Percentiles rank a stretch among this genome's conserved stretches.
Evolutionary conservation across 2,113 vertebrate genomes (phyloP).

Genomic region (Smithornis capensis): DNA sequence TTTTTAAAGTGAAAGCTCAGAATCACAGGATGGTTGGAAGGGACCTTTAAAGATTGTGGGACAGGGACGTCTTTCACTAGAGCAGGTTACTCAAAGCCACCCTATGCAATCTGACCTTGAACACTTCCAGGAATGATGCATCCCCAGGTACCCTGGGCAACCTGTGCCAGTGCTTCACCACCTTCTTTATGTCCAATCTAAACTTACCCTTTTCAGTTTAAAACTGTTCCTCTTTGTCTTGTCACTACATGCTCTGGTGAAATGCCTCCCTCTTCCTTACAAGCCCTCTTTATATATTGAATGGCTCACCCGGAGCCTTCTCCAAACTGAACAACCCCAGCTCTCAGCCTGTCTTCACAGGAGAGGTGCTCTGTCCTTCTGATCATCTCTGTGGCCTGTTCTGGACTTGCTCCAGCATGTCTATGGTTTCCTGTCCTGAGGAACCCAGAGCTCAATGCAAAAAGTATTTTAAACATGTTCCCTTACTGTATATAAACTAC

Average conservation of each 20-base stretch:
- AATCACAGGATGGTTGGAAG: background rate
- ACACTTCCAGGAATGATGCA: background rate
- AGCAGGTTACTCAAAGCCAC: background rate
- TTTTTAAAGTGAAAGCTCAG: background rate
- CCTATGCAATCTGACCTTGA: background rate
- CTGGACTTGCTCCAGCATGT: background rate
- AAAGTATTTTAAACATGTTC: background rate
- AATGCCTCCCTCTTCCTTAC: accelerated
- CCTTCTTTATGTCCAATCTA: background rate
- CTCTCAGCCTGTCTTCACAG: background rate
- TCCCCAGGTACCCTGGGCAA: background rate
- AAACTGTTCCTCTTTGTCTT: background rate
- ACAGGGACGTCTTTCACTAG: background rate
- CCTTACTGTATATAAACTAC: too few relatives aligned
- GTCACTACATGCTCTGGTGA: background rate
- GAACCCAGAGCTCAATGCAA: background rate
- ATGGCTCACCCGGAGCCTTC: background rate
- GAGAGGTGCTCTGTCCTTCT: background rate
- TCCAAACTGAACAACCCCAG: background rate
- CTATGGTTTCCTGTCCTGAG: background rate
- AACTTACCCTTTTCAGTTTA: background rate
- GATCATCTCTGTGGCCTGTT: background rate
- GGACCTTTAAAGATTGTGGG: background rate
- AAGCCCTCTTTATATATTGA: background rate
- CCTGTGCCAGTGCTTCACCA: background rate